Conservation (phyloP, 2,888 invertebrate genomes). For the Blastobasis adustella region DNA sequence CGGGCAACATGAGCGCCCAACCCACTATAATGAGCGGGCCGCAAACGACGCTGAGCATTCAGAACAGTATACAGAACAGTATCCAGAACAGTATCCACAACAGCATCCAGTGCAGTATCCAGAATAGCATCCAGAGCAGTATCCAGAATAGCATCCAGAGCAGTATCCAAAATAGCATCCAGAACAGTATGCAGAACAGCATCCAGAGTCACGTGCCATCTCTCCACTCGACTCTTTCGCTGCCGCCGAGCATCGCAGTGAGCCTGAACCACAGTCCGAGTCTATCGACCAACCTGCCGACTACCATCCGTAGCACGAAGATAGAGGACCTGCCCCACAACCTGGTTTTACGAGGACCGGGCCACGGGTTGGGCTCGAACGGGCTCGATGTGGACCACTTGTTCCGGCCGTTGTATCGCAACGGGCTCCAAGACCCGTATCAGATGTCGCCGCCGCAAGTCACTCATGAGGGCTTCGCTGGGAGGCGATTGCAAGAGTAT, state of each 20-base stretch:
- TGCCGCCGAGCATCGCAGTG: slow-evolving; percentile 50
- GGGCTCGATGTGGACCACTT: slow-evolving; percentile 60
- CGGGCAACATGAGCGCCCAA: slow-evolving; percentile 38
- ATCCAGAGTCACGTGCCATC: slow-evolving; percentile 29
- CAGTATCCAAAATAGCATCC: no score
- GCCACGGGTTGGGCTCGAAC: slow-evolving; percentile 40
- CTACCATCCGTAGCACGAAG: slow-evolving; percentile 37
- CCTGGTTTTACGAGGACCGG: slow-evolving; percentile 38
- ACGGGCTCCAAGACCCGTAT: slow-evolving; percentile 55
- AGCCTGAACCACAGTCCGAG: slow-evolving; percentile 39
- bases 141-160: no score
- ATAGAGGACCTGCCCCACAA: slow-evolving; percentile 53
- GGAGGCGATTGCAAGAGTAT: slow-evolving; percentile 56
- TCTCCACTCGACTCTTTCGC: slow-evolving; percentile 37
- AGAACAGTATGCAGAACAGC: neutral
- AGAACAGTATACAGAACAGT: slow-evolving; percentile 20
- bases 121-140: no score
- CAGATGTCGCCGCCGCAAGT: slow-evolving; percentile 47
- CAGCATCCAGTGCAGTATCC: no score
- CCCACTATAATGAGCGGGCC: slow-evolving; percentile 48
- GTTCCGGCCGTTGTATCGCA: slow-evolving; percentile 20
- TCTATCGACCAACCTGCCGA: slow-evolving; percentile 38
- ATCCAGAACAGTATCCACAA: slow-evolving; percentile 24
- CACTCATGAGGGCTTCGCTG: slow-evolving; percentile 53
- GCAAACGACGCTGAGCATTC: slow-evolving; percentile 34